These are phyloP conservation scores for Sminthurides bifidus DNA, from an alignment of 1,140 invertebrate genomes.

Conservation along the genomic window DNA sequence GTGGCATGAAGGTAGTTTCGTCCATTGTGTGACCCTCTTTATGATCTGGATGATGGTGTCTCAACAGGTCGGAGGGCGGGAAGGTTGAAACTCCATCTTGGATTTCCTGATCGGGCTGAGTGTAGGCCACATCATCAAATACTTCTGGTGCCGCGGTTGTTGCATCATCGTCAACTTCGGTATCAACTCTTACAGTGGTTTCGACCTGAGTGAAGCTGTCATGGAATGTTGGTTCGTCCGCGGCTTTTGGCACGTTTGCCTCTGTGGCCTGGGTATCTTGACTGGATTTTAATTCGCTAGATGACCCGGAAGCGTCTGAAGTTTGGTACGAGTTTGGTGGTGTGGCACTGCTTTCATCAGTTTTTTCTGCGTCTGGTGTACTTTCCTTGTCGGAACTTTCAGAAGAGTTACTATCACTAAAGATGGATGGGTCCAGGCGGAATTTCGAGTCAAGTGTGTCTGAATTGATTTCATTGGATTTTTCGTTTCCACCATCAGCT, in stretches of 20 bases:
- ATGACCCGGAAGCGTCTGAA: neutral
- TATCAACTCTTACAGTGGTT: neutral
- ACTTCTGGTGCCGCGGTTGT: neutral
- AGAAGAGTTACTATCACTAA: constrained; percentile 22
- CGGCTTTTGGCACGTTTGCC: neutral
- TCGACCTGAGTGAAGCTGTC: neutral
- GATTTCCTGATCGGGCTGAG: neutral
- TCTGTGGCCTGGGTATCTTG: no score
- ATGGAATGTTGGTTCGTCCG: neutral
- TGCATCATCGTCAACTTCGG: neutral
- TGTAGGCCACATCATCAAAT: neutral
- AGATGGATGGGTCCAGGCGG: constrained; percentile 20
- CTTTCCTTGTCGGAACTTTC: constrained; percentile 18
- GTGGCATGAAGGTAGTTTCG: no score
- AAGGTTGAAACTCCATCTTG: neutral
- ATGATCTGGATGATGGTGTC: constrained; percentile 6
- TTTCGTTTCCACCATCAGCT: neutral
- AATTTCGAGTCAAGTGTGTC: constrained; percentile 16
- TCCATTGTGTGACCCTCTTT: neutral
- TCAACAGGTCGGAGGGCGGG: neutral
- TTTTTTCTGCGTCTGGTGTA: neutral
- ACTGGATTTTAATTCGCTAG: neutral
- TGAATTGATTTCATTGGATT: neutral
- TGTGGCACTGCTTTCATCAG: neutral
- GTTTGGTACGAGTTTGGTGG: neutral